Evolutionary conservation across 2,113 vertebrate genomes (phyloP).

Genomic region (Platichthys stellatus): DNA sequence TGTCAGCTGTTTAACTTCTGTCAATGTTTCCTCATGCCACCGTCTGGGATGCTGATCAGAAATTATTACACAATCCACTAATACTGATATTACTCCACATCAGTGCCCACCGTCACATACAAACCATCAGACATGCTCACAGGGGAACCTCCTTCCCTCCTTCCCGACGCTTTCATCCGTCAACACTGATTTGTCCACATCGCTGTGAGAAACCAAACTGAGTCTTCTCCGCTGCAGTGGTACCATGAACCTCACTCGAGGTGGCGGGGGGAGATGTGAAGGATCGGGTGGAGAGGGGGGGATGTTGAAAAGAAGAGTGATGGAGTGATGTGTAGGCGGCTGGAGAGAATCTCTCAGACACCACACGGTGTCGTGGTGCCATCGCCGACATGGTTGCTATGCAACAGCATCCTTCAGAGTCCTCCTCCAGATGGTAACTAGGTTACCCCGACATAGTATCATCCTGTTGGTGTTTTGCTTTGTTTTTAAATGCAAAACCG

Average conservation of each 20-base stretch:
- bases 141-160: conserved; percentile 21
- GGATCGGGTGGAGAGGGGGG: conserved; percentile 34
- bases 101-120: conserved; percentile 20
- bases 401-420: conserved; percentile 74
- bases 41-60: too few species aligned
- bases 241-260: conserved; percentile 49
- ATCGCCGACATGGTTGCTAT: conserved; percentile 66
- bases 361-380: conserved; percentile 68
- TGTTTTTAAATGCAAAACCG: conserved; percentile 48
- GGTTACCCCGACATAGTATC: conserved; percentile 61
- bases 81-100: conserved; percentile 24
- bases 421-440: conserved; percentile 64
- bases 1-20: too few species aligned
- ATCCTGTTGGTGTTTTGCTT: conserved; percentile 41
- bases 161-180: conserved; percentile 11
- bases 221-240: conserved; percentile 32
- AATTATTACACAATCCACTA: background rate
- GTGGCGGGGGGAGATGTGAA: conserved; percentile 46
- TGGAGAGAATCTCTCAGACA: conserved; percentile 68
- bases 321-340: conserved; percentile 69
- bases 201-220: conserved; percentile 15
- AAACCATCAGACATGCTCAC: conserved; percentile 25
- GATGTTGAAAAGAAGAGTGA: conserved; percentile 54
- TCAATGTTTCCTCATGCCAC: too few species aligned
- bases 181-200: conserved; percentile 26